phyloP scores from a whole-genome alignment of 2,797 vertebrate species.

The Eleutherodactylus coqui region DNA sequence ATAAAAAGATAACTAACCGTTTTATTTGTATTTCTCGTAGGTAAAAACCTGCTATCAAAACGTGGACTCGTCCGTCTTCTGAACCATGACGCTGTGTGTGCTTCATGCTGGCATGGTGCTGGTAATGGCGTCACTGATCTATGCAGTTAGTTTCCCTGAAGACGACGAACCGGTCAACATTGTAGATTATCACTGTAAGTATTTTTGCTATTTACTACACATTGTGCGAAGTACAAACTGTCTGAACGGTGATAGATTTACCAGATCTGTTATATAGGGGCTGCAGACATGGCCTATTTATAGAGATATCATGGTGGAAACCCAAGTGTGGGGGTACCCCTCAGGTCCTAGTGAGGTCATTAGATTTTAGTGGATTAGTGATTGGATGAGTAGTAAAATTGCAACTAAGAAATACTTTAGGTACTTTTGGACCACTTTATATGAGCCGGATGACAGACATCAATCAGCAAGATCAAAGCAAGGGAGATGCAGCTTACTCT shows the following conservation, averaged over 20 bases:
- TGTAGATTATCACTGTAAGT: conserved; percentile 95
- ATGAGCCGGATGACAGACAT: too few species aligned
- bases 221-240: neutral
- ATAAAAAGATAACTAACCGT: neutral
- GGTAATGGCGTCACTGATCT: conserved; percentile 75
- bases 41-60: conserved; percentile 83
- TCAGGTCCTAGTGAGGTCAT: too few species aligned
- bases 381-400: too few species aligned
- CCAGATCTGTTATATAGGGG: neutral
- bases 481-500: too few species aligned
- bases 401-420: too few species aligned
- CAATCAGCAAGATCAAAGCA: too few species aligned
- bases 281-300: neutral
- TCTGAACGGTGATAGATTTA: neutral
- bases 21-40: conserved; percentile 69
- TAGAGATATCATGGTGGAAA: too few species aligned
- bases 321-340: neutral
- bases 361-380: too few species aligned
- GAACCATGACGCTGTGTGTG: conserved; percentile 86
- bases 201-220: neutral
- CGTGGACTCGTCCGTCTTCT: conserved; percentile 72
- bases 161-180: conserved; percentile 87
- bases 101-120: conserved; percentile 82
- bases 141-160: conserved; percentile 93
- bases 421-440: too few species aligned